These are phyloP conservation scores for Pollicipes pollicipes DNA, from an alignment of 1,140 invertebrate genomes.

Conservation along the genomic window DNA sequence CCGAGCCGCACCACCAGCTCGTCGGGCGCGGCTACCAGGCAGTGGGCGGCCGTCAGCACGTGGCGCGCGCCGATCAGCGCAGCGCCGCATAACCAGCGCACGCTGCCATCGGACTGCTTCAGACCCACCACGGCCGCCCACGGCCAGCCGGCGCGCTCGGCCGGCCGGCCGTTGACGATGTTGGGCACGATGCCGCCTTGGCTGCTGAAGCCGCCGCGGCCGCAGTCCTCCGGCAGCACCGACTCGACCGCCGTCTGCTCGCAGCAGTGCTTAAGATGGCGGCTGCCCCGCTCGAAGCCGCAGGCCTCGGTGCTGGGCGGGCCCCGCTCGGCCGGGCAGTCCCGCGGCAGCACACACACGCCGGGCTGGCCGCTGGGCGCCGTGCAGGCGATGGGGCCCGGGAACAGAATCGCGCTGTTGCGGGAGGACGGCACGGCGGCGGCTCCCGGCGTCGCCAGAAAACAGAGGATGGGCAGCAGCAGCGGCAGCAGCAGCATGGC, in stretches of 20 bases:
- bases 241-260: neutral
- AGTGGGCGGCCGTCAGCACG: slow-evolving; percentile 72
- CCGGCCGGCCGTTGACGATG: neutral
- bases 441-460: neutral
- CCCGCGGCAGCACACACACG: neutral
- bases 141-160: slow-evolving; percentile 3
- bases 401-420: neutral
- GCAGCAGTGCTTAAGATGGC: neutral
- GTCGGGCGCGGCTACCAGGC: slow-evolving; percentile 21
- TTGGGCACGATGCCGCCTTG: slow-evolving; percentile 5
- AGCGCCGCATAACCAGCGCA: slow-evolving; percentile 45
- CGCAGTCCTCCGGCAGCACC: neutral
- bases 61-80: slow-evolving; percentile 66
- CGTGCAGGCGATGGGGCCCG: neutral
- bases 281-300: neutral
- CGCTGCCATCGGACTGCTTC: too few species aligned
- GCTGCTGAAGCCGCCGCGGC: too few species aligned
- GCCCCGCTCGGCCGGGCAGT: neutral
- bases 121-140: slow-evolving; percentile 8
- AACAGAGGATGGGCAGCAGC: neutral
- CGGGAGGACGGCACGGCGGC: too few species aligned
- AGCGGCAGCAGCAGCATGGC: too few species aligned
- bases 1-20: neutral
- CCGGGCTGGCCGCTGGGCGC: neutral
- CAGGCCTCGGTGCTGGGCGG: neutral